phyloP scores from a whole-genome alignment of 2,888 invertebrate species.

The Hanleya hanleyi region DNA sequence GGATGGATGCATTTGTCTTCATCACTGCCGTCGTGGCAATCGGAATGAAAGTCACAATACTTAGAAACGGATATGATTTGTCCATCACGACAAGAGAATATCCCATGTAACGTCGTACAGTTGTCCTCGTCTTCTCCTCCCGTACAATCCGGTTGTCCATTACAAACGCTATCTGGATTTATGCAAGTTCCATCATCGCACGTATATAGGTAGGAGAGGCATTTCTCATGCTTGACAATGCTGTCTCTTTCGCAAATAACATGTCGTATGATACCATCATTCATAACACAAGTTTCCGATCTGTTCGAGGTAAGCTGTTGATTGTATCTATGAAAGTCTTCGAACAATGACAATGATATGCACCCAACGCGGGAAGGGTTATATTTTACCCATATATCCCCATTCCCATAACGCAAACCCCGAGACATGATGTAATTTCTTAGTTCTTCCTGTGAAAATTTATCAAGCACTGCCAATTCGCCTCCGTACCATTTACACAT shows the following conservation, averaged over 20 bases:
- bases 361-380: background rate
- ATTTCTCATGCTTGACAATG: background rate
- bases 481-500: background rate
- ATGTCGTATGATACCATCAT: background rate
- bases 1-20: background rate
- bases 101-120: background rate
- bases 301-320: no score
- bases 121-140: constrained; percentile 1
- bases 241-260: background rate
- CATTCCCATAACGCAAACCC: background rate
- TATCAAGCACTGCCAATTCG: background rate
- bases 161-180: background rate
- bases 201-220: background rate
- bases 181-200: background rate
- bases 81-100: background rate
- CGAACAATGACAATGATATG: background rate
- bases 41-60: background rate
- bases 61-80: background rate
- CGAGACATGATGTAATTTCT: background rate
- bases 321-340: no score
- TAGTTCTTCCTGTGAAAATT: background rate
- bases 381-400: background rate
- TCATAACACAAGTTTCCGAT: background rate
- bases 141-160: background rate
- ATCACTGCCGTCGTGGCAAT: background rate